Conservation (phyloP, 1,140 invertebrate species). For the Formica exsecta region DNA sequence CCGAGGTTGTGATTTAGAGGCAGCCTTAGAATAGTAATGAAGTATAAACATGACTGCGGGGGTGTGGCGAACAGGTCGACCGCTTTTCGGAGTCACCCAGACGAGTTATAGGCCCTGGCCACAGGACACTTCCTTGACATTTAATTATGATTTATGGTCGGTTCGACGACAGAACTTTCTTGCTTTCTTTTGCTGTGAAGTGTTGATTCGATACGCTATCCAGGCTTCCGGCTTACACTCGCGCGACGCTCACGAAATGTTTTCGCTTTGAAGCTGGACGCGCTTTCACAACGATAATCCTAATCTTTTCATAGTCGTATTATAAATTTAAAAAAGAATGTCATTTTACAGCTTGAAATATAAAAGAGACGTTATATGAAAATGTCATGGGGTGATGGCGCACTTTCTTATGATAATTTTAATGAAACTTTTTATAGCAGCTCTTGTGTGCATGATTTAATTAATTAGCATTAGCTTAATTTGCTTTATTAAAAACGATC, state of each 20-base stretch:
- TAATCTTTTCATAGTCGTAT: slow-evolving; percentile 27
- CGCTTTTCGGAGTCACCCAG: slow-evolving; percentile 72
- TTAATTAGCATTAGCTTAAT: slow-evolving; percentile 1
- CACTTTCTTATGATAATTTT: background rate
- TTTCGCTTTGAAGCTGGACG: background rate
- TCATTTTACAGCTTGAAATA: background rate
- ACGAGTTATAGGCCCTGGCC: slow-evolving; percentile 69
- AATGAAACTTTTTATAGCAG: background rate
- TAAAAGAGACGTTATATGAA: background rate
- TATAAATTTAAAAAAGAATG: background rate
- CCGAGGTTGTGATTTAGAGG: slow-evolving; percentile 59
- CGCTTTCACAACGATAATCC: slow-evolving; percentile 26
- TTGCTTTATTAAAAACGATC: background rate
- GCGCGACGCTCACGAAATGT: slow-evolving; percentile 37
- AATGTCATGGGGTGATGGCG: background rate
- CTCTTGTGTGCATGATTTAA: background rate
- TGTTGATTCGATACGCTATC: slow-evolving; percentile 43
- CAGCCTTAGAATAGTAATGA: slow-evolving; percentile 62
- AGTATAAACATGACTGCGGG: slow-evolving; percentile 72
- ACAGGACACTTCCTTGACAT: slow-evolving; percentile 79
- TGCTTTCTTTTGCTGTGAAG: slow-evolving; percentile 69
- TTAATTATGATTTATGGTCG: slow-evolving; percentile 84
- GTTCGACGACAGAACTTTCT: slow-evolving; percentile 64
- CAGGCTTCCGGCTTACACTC: slow-evolving; percentile 44
- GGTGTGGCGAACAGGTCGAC: slow-evolving; percentile 77